Base-by-base conservation (phyloP, 2,888 invertebrate genomes). In the Cerceris rybyensis region DNA sequence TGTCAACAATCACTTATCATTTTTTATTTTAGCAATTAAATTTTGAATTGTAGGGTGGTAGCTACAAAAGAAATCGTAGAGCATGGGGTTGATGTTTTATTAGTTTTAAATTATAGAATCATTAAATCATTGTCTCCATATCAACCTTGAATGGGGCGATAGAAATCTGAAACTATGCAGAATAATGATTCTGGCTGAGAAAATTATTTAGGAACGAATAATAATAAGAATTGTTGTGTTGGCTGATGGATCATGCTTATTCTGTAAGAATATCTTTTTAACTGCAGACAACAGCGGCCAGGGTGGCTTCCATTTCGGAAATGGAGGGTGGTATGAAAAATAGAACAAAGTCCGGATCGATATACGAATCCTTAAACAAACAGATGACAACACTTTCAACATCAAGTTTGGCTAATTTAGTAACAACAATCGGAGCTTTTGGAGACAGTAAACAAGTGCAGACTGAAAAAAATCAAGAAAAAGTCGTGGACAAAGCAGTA, bases 361-460 rank as follows among this genome's bases (percentile, higher is more conserved):
- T 73, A 67, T 85, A 82, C 11, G 82, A 86, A 54, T 76, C 84
- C 69, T 75, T 90, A 66, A 78, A 79, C 13, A 79, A 81, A n/a
- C 77, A 81, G n/a, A 54, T 91, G 14, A 86, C 89, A 1, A 74
- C 79, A 0, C 63, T 91, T 9, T 91, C 91, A 11, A 88, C 91
- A 0, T 88, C 91, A 13, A 92, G 92, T 76, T 77, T 92, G 75
- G 87, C 87, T 9, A 92, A 89, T 80, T 85, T 92, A 11, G 76
- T 88, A 9, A 86, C 87, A 16, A 59, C 73, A 0, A 61, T 75
- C 8, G 72, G 82, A 7, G 74, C 82, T 0, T 64, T 86, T 5
- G 74, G 70, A 13, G 86, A 87, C 16, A 64, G 84, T 28, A 81
- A 77, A 0, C 75, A 75, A 7, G 78, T 67, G 16, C 71, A 72